phyloP scores from a whole-genome alignment of 2,888 invertebrate species.

The Dynastes grantii region DNA sequence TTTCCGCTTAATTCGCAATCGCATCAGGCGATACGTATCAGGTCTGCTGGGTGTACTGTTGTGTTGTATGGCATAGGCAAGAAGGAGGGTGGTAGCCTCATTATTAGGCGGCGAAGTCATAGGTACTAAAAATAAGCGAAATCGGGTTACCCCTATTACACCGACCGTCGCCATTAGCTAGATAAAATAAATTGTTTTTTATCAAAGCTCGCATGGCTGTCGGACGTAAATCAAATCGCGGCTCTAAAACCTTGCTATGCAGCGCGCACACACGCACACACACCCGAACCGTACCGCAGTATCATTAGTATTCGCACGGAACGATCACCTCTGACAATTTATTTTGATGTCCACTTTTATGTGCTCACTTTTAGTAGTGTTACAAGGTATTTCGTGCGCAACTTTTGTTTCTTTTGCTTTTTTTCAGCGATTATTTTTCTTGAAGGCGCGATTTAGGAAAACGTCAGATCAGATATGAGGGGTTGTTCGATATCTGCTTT shows the following conservation, averaged over 20 bases:
- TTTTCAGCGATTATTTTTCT: too few species aligned
- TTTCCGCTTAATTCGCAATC: slow-evolving; percentile 21
- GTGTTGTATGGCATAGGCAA: background rate
- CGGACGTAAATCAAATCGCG: slow-evolving; percentile 30
- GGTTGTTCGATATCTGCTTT: too few species aligned
- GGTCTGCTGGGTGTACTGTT: too few species aligned
- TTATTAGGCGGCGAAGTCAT: slow-evolving; percentile 1
- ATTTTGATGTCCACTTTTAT: slow-evolving; percentile 25
- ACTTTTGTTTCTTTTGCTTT: too few species aligned
- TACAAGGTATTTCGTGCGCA: too few species aligned
- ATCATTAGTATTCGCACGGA: slow-evolving; percentile 35
- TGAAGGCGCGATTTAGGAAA: too few species aligned
- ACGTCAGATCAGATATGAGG: too few species aligned
- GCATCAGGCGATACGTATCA: too few species aligned
- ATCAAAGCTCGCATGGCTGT: slow-evolving; percentile 41
- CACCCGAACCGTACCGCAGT: too few species aligned
- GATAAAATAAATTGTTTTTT: slow-evolving; percentile 47
- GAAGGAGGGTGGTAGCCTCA: slow-evolving; percentile 11
- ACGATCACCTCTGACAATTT: slow-evolving; percentile 24
- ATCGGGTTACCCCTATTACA: slow-evolving; percentile 11
- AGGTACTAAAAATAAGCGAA: slow-evolving; percentile 35
- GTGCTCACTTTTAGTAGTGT: too few species aligned
- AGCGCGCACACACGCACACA: too few species aligned
- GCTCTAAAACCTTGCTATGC: too few species aligned
- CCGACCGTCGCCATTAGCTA: slow-evolving; percentile 27